Conservation (phyloP, 2,113 vertebrate species). For the Lethenteron reissneri region DNA sequence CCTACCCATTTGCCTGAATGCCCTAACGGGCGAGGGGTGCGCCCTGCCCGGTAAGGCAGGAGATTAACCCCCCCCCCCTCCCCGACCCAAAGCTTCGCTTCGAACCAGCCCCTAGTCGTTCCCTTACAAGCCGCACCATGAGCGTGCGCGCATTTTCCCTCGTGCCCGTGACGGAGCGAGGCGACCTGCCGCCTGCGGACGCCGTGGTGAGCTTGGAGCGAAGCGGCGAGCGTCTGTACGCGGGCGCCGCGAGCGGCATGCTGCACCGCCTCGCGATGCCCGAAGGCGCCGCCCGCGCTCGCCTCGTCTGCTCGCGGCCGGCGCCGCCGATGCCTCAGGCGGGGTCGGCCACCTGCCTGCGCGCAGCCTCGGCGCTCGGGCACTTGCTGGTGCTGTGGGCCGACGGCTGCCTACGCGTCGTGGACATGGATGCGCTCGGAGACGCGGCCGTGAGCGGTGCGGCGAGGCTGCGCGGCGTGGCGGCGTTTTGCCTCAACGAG, state of each 20-base stretch:
- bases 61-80: no score
- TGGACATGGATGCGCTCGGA: conserved; percentile 1
- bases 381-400: not conserved
- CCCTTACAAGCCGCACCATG: not conserved
- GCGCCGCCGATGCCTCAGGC: not conserved
- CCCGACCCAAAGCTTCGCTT: no score
- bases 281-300: not conserved
- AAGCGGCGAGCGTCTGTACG: not conserved
- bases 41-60: no score
- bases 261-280: not conserved
- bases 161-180: not conserved
- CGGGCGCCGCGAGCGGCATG: not conserved
- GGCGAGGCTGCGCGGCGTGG: not conserved
- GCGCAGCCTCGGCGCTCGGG: not conserved
- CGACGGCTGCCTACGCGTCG: not conserved
- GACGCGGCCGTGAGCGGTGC: not conserved
- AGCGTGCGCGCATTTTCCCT: conserved; percentile 3
- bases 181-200: not conserved
- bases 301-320: not conserved
- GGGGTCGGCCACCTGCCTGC: not conserved
- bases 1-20: no score
- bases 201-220: not conserved
- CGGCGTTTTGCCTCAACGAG: conserved; percentile 3
- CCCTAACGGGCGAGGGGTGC: no score
- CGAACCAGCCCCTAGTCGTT: no score